These are phyloP conservation scores for Cerastis leucographa DNA, from an alignment of 2,888 invertebrate genomes.

Conservation along the genomic window DNA sequence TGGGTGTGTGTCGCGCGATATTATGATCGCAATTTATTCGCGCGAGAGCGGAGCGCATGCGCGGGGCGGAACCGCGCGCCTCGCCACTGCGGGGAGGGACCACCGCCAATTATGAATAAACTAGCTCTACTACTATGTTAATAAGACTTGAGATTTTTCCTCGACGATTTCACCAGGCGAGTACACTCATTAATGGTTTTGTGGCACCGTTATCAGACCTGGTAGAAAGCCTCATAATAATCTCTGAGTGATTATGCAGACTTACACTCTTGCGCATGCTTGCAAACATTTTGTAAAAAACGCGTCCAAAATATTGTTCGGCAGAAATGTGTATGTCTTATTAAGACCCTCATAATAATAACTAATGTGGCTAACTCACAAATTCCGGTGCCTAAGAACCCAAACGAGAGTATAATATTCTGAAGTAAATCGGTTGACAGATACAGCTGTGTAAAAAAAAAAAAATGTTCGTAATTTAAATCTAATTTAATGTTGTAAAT, in stretches of 20 bases:
- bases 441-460: conserved; percentile 37
- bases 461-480: conserved; percentile 34
- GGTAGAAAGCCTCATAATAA: conserved; percentile 82
- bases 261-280: conserved; percentile 46
- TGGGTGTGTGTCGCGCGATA: conserved; percentile 80
- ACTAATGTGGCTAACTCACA: conserved; percentile 22
- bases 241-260: conserved; percentile 66
- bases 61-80: conserved; percentile 79
- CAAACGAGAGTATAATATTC: conserved; percentile 31
- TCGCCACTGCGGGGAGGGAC: conserved; percentile 78
- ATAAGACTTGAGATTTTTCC: conserved; percentile 89
- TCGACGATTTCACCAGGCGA: conserved; percentile 86
- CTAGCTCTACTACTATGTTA: conserved; percentile 89
- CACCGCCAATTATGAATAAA: conserved; percentile 89
- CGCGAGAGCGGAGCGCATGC: conserved; percentile 72
- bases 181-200: conserved; percentile 87
- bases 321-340: conserved; percentile 1
- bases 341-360: conserved; percentile 30
- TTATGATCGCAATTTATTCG: conserved; percentile 86
- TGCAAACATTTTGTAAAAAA: conserved; percentile 25
- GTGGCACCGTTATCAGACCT: conserved; percentile 83
- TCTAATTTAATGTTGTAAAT: conserved; percentile 41
- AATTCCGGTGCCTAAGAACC: conserved; percentile 14
- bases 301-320: neutral
- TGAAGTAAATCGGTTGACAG: conserved; percentile 37